phyloP scores from a whole-genome alignment of 2,888 invertebrate genomes.

The Sphaerophoria taeniata region DNA sequence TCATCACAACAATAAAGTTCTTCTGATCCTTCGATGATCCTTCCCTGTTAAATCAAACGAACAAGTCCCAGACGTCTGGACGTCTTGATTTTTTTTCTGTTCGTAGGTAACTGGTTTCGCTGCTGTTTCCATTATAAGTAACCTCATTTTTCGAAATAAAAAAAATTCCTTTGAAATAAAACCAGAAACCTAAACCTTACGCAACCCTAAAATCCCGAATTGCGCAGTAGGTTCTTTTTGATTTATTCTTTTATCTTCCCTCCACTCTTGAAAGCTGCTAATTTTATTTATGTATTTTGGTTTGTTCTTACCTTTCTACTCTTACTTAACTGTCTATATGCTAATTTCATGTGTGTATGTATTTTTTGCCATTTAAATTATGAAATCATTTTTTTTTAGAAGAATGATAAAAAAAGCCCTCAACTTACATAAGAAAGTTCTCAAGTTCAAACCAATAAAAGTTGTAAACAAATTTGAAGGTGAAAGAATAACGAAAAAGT shows the following conservation, averaged over 20 bases:
- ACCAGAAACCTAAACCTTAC: background rate
- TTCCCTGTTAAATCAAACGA: too few relatives aligned
- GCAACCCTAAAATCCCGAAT: background rate
- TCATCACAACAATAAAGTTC: too few relatives aligned
- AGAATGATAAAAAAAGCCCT: constrained; percentile 21
- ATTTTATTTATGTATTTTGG: background rate
- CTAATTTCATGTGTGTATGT: background rate
- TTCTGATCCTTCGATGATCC: too few relatives aligned
- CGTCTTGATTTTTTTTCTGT: background rate
- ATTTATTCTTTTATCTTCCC: background rate
- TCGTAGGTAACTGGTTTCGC: background rate
- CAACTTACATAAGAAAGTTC: constrained; percentile 44
- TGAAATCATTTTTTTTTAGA: constrained; percentile 39
- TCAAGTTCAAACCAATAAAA: constrained; percentile 39
- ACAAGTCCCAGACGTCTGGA: too few relatives aligned
- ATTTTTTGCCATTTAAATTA: constrained; percentile 27
- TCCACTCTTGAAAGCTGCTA: background rate
- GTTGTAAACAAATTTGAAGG: constrained; percentile 69
- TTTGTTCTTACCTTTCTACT: background rate
- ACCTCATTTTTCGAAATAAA: background rate
- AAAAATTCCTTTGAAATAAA: background rate
- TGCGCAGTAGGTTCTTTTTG: background rate
- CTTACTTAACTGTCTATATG: constrained; percentile 55
- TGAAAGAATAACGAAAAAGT: constrained; percentile 58
- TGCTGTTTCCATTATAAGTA: background rate